Evolutionary conservation across 2,113 vertebrate genomes (phyloP), one percentile per base, ranked within the genome.

Genomic region (Clinocottus analis): DNA sequence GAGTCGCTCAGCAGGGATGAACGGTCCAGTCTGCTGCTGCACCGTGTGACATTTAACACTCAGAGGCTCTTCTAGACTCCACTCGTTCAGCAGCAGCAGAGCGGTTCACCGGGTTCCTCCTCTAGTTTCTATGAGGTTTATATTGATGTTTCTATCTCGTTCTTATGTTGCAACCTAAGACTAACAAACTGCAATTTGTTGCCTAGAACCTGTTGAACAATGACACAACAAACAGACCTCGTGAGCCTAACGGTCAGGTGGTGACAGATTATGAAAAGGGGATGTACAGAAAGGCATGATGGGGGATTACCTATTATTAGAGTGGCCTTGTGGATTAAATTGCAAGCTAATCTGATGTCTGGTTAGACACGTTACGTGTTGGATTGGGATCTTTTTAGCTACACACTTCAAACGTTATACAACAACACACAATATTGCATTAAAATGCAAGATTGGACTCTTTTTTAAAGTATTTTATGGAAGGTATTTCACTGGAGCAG

Each of bases 261-360:
- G 47, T 39, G 39, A 12, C 39, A 69, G 19, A 25, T 55, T 27
- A 41, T 67, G 23, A 47, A 67, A 72, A 72, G 21, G 25, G 63
- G 39, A 61, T 27, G 68, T 49, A 61, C 53, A 33, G 41, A 12
- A 69, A 72, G 2, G 55, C 66, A 29, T 45, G 61, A 79, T 31
- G 75, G 51, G 33, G 71, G 79, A 86, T 86, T 73, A 86, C 47
- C 82, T 91, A 93, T 90, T 89, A 83, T 81, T 91, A 90, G 87
- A 69, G 53, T 37, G 41, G 49, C 70, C 60, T 37, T 58, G 79
- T 81, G 65, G 68, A 72, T 90, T 90, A 90, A 85, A 2, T 80
- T 85, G 83, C 53, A 23, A n/a, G 72, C 29, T 90, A 67, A 89
- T 86, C 89, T 89, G 61, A 65, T 60, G 64, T 37, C 33, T 53